Percentiles rank a stretch among this genome's conserved stretches.
These are phyloP conservation scores for Actenoides hombroni DNA, from an alignment of 2,113 vertebrate genomes.

Conservation along the genomic window DNA sequence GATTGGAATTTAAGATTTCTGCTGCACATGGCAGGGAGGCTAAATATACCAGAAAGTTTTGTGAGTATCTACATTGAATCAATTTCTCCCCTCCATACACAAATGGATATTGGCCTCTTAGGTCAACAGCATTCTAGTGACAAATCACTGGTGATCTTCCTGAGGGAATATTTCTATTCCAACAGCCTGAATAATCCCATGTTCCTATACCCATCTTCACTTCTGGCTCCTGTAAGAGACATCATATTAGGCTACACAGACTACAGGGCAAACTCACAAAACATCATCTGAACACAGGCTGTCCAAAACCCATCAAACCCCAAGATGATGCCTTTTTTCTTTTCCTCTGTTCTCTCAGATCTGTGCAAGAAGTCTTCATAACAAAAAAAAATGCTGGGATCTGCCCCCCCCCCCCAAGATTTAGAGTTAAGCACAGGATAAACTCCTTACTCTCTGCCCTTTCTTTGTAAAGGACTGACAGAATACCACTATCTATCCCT, in stretches of 20 bases:
- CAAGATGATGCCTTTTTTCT: fast-evolving
- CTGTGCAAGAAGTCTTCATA: not conserved
- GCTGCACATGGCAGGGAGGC: not conserved
- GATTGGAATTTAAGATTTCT: not conserved
- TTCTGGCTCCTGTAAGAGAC: not conserved
- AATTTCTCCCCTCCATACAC: too few relatives aligned
- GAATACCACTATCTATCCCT: not conserved
- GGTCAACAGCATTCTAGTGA: not conserved
- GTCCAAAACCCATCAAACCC: fast-evolving
- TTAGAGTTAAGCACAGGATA: not conserved
- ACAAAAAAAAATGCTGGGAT: not conserved
- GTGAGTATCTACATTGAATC: not conserved
- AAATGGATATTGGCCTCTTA: not conserved
- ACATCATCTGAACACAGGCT: not conserved
- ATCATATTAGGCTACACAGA: fast-evolving
- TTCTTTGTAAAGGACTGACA: not conserved
- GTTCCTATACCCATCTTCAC: not conserved
- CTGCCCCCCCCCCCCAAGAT: not conserved
- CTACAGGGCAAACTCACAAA: not conserved
- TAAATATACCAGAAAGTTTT: not conserved
- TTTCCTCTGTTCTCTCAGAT: not conserved
- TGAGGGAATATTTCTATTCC: not conserved
- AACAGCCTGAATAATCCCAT: not conserved
- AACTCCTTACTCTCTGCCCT: not conserved
- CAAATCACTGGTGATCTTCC: not conserved